A percentile compares a stretch with the other conserved stretches of the same genome.
Evolutionary conservation across 2,888 invertebrate species (phyloP).

Genomic region (Heliconius hortense): DNA sequence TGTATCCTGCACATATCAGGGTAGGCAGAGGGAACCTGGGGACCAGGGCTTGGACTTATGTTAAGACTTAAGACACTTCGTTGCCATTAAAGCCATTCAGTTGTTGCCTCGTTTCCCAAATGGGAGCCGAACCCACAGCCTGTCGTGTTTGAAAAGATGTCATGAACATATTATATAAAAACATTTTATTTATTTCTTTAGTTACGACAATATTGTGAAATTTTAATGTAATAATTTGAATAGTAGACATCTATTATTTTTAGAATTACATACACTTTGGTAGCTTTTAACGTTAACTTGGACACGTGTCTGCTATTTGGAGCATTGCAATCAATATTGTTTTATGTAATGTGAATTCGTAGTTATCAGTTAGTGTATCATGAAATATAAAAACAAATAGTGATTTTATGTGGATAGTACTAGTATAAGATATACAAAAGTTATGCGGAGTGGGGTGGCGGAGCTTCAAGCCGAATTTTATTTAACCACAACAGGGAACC

Average conservation of each 20-base stretch:
- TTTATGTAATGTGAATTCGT: constrained; percentile 2
- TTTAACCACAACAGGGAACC: no score
- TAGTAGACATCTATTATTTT: not conserved
- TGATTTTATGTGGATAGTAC: no score
- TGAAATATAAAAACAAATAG: no score
- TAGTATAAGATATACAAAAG: not conserved
- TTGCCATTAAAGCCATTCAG: no score
- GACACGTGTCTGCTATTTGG: not conserved
- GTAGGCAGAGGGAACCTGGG: no score
- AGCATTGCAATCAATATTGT: constrained; percentile 9
- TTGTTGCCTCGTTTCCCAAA: no score
- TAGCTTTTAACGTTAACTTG: not conserved
- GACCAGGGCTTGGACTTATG: no score
- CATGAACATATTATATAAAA: not conserved
- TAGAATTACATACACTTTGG: not conserved
- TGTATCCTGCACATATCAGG: no score
- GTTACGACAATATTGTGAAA: not conserved
- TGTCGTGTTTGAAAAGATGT: no score
- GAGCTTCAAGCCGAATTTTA: no score
- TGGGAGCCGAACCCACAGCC: no score
- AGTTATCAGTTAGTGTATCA: not conserved
- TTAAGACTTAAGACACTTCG: no score
- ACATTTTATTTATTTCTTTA: not conserved
- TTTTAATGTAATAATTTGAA: not conserved
- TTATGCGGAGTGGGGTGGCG: not conserved